Percentiles rank a stretch among this genome's conserved stretches.
Conservation (phyloP, 1,140 invertebrate genomes). For the Portunus trituberculatus region DNA sequence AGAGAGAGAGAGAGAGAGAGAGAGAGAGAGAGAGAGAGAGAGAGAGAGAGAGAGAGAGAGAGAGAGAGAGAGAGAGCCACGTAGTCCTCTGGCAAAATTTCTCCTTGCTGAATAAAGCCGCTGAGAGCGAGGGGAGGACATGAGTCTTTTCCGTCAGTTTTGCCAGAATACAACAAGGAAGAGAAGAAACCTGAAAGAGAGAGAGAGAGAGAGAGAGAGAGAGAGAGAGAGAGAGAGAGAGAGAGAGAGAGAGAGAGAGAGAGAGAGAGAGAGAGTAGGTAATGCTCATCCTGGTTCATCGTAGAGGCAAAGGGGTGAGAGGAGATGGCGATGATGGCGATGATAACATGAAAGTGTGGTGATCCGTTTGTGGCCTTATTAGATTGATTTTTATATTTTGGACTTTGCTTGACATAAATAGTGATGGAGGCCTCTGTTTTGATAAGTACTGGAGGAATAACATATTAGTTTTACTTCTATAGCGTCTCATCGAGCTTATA, state of each 20-base stretch:
- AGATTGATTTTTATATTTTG: too few species aligned
- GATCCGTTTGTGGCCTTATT: too few species aligned
- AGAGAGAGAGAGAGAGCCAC: not conserved
- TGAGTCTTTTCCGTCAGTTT: not conserved
- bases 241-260: constrained; percentile 20
- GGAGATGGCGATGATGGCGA: too few species aligned
- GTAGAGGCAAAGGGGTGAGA: too few species aligned
- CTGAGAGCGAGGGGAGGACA: not conserved
- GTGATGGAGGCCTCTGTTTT: too few species aligned
- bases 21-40: constrained; percentile 9
- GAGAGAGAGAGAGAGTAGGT: not conserved
- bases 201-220: constrained; percentile 20
- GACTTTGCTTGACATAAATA: too few species aligned
- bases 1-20: constrained; percentile 25
- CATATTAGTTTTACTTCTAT: too few species aligned
- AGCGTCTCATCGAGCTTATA: too few species aligned
- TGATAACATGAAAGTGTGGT: too few species aligned
- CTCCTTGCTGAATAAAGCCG: not conserved
- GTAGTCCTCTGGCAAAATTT: not conserved
- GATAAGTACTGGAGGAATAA: too few species aligned
- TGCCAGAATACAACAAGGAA: not conserved
- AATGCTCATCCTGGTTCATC: not conserved
- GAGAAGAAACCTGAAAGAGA: not conserved
- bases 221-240: constrained; percentile 20
- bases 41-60: constrained; percentile 20